A percentile compares a stretch with the other conserved stretches of the same genome.
Conservation (phyloP, 2,113 vertebrate genomes). For the Gulo gulo region DNA sequence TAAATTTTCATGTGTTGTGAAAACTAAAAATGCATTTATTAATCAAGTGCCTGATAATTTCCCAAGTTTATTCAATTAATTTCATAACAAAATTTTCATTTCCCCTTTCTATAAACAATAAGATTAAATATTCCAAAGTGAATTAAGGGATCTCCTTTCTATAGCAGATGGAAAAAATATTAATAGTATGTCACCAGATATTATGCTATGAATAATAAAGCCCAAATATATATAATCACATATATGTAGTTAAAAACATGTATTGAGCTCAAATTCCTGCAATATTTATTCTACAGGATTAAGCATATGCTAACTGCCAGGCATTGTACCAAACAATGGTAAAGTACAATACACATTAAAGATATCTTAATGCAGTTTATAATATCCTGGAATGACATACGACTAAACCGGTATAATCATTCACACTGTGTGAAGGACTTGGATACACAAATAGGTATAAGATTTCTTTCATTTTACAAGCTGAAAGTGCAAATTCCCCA, state of each 20-base stretch:
- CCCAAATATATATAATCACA: not conserved
- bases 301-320: not conserved
- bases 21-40: constrained; percentile 9
- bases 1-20: not conserved
- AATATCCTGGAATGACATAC: not conserved
- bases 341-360: not conserved
- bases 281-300: not conserved
- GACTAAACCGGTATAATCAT: not conserved
- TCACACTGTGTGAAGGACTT: not conserved
- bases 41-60: not conserved
- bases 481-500: not conserved
- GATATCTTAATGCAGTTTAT: not conserved
- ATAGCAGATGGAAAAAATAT: not conserved
- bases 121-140: not conserved
- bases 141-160: not conserved
- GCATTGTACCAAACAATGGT: not conserved
- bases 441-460: not conserved
- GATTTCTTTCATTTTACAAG: not conserved
- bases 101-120: not conserved
- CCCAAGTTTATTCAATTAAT: not conserved
- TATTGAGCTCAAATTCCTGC: not conserved
- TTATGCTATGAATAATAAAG: not conserved
- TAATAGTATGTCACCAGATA: not conserved
- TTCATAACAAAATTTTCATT: not conserved
- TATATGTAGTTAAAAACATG: not conserved